Conservation (phyloP, 2,797 vertebrate species). For the Epinephelus malabaricus region DNA sequence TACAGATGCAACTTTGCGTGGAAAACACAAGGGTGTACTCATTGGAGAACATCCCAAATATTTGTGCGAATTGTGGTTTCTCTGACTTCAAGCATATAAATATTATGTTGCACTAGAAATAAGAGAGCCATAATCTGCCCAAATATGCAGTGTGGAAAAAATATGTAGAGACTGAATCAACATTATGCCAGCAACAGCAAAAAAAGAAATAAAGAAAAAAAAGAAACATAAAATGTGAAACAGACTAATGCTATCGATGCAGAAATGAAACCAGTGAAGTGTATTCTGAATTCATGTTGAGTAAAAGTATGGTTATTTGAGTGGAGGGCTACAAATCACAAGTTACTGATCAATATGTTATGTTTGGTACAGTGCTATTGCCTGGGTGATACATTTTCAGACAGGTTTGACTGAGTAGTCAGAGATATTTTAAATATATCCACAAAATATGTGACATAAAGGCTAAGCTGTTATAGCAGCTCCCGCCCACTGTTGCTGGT, state of each 20-base stretch:
- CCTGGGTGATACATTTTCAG: slow-evolving; percentile 26
- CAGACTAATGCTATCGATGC: slow-evolving; percentile 11
- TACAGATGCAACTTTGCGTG: slow-evolving; percentile 13
- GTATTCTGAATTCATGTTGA: slow-evolving; percentile 26
- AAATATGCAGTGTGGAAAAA: slow-evolving; percentile 11
- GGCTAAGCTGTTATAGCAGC: slow-evolving; percentile 5
- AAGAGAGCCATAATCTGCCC: slow-evolving; percentile 25
- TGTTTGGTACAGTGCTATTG: not conserved
- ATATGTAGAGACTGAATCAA: slow-evolving; percentile 35
- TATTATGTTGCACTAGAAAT: slow-evolving; percentile 23
- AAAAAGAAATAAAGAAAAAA: not conserved
- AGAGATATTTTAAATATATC: slow-evolving; percentile 36
- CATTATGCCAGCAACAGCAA: slow-evolving; percentile 25
- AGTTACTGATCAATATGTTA: slow-evolving; percentile 27
- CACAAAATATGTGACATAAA: slow-evolving; percentile 24
- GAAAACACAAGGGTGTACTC: slow-evolving; percentile 19
- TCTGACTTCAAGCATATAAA: slow-evolving; percentile 26
- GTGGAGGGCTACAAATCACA: slow-evolving; percentile 8
- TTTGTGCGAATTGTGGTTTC: slow-evolving; percentile 19
- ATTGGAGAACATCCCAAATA: not conserved
- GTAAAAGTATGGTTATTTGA: slow-evolving; percentile 1
- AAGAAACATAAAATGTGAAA: slow-evolving; percentile 10
- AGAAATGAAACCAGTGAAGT: slow-evolving; percentile 32
- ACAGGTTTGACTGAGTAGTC: slow-evolving; percentile 13
- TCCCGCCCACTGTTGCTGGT: slow-evolving; percentile 29